Conservation (phyloP, 2,888 invertebrate genomes). For the Glyphotaelius pellucidus region DNA sequence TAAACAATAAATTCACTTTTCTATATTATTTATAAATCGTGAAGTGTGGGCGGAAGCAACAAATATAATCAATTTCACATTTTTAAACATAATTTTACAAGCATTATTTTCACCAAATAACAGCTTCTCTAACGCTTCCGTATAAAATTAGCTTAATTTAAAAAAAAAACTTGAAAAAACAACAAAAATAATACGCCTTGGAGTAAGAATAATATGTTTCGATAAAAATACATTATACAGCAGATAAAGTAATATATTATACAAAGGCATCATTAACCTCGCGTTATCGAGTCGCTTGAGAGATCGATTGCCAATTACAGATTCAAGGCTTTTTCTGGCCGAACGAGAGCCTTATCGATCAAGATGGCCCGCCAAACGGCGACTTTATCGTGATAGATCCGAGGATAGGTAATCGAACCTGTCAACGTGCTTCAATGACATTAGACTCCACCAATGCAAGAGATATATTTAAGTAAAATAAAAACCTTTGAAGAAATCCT, state of each 20-base stretch:
- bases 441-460: background rate
- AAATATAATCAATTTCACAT: background rate
- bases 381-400: slow-evolving; percentile 7
- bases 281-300: slow-evolving; percentile 35
- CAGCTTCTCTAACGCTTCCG: background rate
- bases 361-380: background rate
- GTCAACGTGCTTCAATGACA: background rate
- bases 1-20: background rate
- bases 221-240: background rate
- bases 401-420: background rate
- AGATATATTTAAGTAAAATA: background rate
- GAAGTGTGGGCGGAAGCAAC: background rate
- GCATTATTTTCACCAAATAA: slow-evolving; percentile 3
- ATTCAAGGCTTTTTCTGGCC: slow-evolving; percentile 57
- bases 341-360: slow-evolving; percentile 20
- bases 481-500: background rate
- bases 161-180: background rate
- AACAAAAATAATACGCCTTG: background rate
- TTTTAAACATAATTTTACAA: background rate
- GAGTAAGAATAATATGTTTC: background rate
- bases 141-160: slow-evolving; percentile 8
- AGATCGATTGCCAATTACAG: slow-evolving; percentile 61
- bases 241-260: slow-evolving; percentile 29
- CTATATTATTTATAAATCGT: background rate
- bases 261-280: slow-evolving; percentile 23